Conservation (phyloP, 2,797 vertebrate species). For the Carduelis carduelis region DNA sequence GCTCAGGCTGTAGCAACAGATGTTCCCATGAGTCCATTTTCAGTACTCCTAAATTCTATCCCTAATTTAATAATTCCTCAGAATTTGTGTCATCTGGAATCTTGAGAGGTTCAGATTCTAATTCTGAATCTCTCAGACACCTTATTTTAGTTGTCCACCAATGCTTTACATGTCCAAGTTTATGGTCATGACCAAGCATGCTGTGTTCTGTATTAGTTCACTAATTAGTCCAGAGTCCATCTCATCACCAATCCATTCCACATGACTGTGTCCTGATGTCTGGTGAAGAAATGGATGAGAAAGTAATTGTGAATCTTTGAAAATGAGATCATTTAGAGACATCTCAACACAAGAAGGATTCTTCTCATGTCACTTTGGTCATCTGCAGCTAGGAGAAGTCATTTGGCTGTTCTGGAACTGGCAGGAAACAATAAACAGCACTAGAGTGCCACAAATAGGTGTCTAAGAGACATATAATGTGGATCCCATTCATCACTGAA, state of each 20-base stretch:
- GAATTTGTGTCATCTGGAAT: neutral
- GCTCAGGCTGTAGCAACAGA: neutral
- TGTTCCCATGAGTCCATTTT: accelerated
- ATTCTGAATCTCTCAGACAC: neutral
- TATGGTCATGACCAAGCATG: neutral
- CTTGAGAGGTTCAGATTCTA: neutral
- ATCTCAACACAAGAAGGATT: neutral
- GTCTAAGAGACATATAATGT: neutral
- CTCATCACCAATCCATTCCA: neutral
- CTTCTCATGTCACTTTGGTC: neutral
- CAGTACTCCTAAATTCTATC: neutral
- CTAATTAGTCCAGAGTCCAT: neutral
- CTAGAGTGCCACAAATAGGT: neutral
- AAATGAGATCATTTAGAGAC: neutral
- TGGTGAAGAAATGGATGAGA: neutral
- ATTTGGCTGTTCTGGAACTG: neutral
- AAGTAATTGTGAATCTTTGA: neutral
- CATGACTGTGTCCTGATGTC: accelerated
- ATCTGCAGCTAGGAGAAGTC: neutral
- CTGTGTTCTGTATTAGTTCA: neutral
- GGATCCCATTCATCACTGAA: neutral
- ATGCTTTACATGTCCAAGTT: neutral
- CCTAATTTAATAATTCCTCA: neutral
- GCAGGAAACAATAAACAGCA: neutral
- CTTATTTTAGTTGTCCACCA: neutral